Conservation (phyloP, 2,113 vertebrate species). For the Butastur rufipennis region DNA sequence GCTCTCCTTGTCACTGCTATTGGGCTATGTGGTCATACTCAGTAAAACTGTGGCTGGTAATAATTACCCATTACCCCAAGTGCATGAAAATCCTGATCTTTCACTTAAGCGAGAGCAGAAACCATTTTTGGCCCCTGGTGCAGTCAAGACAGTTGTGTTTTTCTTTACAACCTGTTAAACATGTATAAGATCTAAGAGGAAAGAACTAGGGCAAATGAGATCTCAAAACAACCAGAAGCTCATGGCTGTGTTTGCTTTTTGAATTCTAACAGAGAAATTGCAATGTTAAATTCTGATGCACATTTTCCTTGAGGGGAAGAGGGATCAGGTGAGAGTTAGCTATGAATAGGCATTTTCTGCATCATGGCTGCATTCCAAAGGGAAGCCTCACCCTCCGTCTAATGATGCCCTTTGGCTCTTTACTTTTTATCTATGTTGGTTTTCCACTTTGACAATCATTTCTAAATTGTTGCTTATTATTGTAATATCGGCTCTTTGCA, state of each 20-base stretch:
- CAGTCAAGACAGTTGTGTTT: background rate
- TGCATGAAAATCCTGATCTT: background rate
- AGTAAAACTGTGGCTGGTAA: background rate
- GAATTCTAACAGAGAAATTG: background rate
- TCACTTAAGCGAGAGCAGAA: background rate
- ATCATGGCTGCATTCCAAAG: background rate
- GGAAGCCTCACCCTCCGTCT: background rate
- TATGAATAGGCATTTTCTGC: background rate
- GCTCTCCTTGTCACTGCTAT: background rate
- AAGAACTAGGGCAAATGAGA: fast-evolving
- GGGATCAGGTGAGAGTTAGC: background rate
- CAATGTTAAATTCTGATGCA: background rate
- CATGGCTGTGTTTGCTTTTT: slow-evolving; percentile 2
- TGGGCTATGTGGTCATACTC: background rate
- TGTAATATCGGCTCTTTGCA: background rate
- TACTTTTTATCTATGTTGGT: background rate
- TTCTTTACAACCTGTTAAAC: background rate
- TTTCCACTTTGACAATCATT: slow-evolving; percentile 31
- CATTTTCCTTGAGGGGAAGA: background rate
- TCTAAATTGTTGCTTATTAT: slow-evolving; percentile 46
- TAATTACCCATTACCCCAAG: background rate
- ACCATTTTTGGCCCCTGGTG: background rate
- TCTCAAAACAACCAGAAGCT: background rate
- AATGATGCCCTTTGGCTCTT: slow-evolving; percentile 25
- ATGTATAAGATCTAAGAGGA: background rate